Evolutionary conservation across 2,113 vertebrate species (phyloP), one percentile per base, ranked within the genome.

Genomic region (Uria aalge): DNA sequence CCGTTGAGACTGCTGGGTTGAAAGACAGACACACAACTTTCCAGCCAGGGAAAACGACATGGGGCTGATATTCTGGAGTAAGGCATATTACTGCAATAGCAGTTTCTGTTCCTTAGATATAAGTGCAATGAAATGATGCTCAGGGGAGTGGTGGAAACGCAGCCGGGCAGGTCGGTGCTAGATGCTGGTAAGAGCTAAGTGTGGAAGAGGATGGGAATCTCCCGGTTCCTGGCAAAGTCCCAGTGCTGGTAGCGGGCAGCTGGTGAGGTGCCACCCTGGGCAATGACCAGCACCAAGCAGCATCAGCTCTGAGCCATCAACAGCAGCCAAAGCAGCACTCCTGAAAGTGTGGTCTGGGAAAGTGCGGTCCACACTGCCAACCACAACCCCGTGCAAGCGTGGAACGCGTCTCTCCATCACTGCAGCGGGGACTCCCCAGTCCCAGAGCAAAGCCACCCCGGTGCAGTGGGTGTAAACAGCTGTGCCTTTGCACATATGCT

Each of bases 351-450:
- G 0, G 13, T 10, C 57, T 38, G 38, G 38, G 38, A 38, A 38
- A 36, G 11, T 1, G 8, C 0, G 0, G 13, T 10, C 57, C 50
- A n/a, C 11, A 1, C 15, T 4, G 4, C 45, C 34, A 76, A 47
- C 7, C 63, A 64, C 43, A n/a, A 30, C 34, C 12, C 24, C 0
- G 0, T 9, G 38, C 38, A 27, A 40, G 16, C 2, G 2, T 9
- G 38, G 29, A 29, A 12, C 3, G 1, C 18, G 5, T 17, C 45
- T 32, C 30, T 27, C 32, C 3, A 0, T 34, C 40, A 34, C n/a
- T 16, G n/a, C 53, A 60, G n/a, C 0, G 0, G 22, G 66, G 79
- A 67, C 30, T 29, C n/a, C 22, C n/a, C 22, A 15, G 23, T 14
- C 26, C 18, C 6, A 3, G 12, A 23, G 32, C 36, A 74, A 50